Conservation (phyloP, 2,797 vertebrate species). For the Hylomyscus alleni region DNA sequence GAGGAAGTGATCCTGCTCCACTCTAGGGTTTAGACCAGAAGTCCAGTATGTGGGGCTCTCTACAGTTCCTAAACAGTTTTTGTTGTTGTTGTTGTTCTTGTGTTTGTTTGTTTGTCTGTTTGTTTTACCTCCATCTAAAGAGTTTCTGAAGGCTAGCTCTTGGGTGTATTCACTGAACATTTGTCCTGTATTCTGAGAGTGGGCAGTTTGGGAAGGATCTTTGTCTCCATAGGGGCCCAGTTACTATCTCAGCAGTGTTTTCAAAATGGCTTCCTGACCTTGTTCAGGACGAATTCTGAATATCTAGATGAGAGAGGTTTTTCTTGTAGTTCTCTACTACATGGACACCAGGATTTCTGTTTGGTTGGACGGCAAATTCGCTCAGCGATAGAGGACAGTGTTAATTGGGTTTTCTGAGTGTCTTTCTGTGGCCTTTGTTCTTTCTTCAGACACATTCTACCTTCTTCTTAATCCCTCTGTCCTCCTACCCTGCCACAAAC, state of each 20-base stretch:
- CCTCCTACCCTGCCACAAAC: not conserved
- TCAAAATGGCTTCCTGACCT: not conserved
- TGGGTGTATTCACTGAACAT: not conserved
- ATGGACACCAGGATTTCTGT: no score
- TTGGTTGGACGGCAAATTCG: no score
- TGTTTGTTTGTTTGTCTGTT: not conserved
- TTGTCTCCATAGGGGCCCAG: not conserved
- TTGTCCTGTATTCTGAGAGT: not conserved
- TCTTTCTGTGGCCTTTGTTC: not conserved
- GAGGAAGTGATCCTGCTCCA: not conserved
- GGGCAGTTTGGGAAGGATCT: not conserved
- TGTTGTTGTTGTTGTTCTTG: no score
- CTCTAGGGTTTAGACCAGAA: not conserved
- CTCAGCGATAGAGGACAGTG: not conserved
- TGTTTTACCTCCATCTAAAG: not conserved
- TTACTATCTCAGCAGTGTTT: no score
- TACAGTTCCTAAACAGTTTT: not conserved
- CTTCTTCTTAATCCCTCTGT: no score
- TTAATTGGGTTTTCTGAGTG: not conserved
- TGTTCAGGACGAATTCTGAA: not conserved
- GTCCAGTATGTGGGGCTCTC: not conserved
- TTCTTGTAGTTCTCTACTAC: not conserved
- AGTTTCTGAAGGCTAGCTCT: not conserved
- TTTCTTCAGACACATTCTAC: not conserved
- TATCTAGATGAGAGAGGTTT: not conserved